Percentiles rank a stretch among this genome's conserved stretches.
These are phyloP conservation scores for Elysia chlorotica DNA, from an alignment of 1,140 invertebrate species.

Conservation along the genomic window DNA sequence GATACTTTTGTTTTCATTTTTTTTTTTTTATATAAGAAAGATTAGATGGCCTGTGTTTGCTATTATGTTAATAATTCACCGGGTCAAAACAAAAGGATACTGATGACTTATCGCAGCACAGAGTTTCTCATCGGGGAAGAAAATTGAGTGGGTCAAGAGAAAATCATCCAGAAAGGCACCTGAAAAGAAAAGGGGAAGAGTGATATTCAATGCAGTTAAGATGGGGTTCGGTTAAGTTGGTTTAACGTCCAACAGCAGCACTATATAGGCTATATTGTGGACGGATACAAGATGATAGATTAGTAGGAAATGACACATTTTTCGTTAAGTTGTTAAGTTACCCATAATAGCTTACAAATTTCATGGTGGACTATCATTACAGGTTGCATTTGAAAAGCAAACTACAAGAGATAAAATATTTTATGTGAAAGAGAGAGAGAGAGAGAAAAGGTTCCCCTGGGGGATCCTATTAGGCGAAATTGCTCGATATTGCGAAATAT, in stretches of 20 bases:
- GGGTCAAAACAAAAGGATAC: too few species aligned
- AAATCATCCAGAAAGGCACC: conserved; percentile 86
- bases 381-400: background rate
- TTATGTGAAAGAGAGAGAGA: background rate
- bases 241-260: too few species aligned
- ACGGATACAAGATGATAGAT: background rate
- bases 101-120: conserved; percentile 75
- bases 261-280: background rate
- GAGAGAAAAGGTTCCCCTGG: background rate
- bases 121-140: conserved; percentile 79
- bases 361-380: too few species aligned
- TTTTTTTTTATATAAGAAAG: too few species aligned
- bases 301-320: background rate
- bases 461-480: background rate
- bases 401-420: background rate
- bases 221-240: background rate
- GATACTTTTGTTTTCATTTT: too few species aligned
- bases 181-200: conserved; percentile 35
- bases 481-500: background rate
- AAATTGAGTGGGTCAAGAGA: conserved; percentile 84
- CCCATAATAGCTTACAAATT: too few species aligned
- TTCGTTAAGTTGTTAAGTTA: too few species aligned
- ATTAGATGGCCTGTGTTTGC: too few species aligned
- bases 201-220: background rate
- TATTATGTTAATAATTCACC: too few species aligned